Evolutionary conservation across 2,797 vertebrate species (phyloP).

Genomic region (Salarias fasciatus): DNA sequence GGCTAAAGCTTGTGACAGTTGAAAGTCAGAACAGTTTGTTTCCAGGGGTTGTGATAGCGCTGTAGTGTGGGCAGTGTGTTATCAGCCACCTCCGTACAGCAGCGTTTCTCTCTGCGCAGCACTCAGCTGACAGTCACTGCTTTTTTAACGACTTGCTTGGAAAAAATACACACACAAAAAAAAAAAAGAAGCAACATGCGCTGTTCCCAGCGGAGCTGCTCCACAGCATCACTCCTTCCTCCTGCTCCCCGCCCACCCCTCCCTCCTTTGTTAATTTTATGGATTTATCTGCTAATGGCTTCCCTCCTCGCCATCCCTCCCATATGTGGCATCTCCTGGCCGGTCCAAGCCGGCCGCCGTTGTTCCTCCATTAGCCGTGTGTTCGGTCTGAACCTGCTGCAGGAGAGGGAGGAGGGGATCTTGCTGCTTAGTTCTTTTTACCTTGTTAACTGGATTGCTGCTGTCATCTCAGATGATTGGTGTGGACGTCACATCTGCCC

Average conservation of each 20-base stretch:
- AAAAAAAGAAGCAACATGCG: conserved; percentile 38
- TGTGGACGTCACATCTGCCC: conserved; percentile 48
- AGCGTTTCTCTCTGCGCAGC: conserved; percentile 38
- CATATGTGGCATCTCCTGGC: conserved; percentile 64
- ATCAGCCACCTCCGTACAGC: conserved; percentile 43
- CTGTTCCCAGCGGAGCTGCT: conserved; percentile 24
- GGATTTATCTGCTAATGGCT: conserved; percentile 79
- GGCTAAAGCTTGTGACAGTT: conserved; percentile 46
- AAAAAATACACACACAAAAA: too few species aligned
- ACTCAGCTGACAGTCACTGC: conserved; percentile 43
- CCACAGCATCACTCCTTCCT: conserved; percentile 47
- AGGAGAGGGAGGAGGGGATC: conserved; percentile 11
- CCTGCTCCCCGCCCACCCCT: conserved; percentile 33
- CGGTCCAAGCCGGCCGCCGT: conserved; percentile 41
- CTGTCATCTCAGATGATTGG: conserved; percentile 64
- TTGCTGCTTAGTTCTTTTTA: conserved; percentile 51
- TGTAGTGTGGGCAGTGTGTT: conserved; percentile 27
- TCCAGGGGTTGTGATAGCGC: conserved; percentile 41
- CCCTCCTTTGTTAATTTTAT: conserved; percentile 78
- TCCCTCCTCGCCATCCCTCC: conserved; percentile 56
- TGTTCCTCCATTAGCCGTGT: conserved; percentile 68
- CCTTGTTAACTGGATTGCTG: conserved; percentile 68
- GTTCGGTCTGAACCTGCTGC: conserved; percentile 55
- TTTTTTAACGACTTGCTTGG: conserved; percentile 41
- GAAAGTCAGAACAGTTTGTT: conserved; percentile 68